These are phyloP conservation scores for Decapterus maruadsi DNA, from an alignment of 2,797 vertebrate species.

Conservation along the genomic window DNA sequence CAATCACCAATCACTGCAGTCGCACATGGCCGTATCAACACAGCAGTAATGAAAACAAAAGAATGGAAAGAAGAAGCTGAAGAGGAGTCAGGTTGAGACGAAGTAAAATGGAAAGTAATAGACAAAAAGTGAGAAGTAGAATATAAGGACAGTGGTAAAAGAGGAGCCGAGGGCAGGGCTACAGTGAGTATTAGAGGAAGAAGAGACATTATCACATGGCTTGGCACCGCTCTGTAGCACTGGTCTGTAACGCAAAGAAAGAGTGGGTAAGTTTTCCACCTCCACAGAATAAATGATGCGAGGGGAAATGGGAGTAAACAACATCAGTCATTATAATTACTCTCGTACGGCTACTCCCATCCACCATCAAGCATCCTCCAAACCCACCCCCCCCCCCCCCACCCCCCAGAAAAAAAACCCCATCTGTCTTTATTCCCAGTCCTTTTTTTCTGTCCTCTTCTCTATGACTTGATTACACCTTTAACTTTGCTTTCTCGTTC, in stretches of 20 bases:
- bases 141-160: conserved; percentile 42
- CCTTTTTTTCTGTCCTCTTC: conserved; percentile 5
- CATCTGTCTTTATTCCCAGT: conserved; percentile 56
- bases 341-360: conserved; percentile 80
- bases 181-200: conserved; percentile 68
- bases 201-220: conserved; percentile 62
- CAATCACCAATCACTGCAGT: conserved; percentile 41
- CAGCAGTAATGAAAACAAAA: conserved; percentile 62
- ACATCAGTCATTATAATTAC: conserved; percentile 85
- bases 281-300: conserved; percentile 84
- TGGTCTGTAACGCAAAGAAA: conserved; percentile 58
- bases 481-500: conserved; percentile 29
- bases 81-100: conserved; percentile 45
- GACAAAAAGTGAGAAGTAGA: conserved; percentile 41
- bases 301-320: conserved; percentile 86
- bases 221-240: conserved; percentile 60
- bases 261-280: conserved; percentile 80
- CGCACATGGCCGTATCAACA: conserved; percentile 53
- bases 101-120: conserved; percentile 30
- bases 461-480: conserved; percentile 46
- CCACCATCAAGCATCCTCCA: conserved; percentile 65
- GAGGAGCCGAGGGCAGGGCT: conserved; percentile 57
- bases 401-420: too few relatives aligned
- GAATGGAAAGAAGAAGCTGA: conserved; percentile 39
- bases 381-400: conserved; percentile 43